phyloP scores from a whole-genome alignment of 1,140 invertebrate species.

The Chionoecetes opilio region DNA sequence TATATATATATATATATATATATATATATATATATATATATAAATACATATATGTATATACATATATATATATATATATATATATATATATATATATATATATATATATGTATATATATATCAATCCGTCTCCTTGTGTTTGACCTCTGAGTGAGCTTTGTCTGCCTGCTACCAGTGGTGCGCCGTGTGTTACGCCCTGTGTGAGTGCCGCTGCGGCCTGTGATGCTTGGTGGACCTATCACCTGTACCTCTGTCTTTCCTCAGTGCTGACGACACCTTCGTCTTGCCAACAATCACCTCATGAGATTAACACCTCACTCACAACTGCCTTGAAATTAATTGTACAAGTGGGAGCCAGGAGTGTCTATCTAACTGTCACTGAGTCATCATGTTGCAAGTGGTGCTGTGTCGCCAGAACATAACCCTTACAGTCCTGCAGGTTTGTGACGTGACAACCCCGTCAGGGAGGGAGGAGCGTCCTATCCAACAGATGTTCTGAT shows the following conservation, averaged over 20 bases:
- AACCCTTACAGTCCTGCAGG: neutral
- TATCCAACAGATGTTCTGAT: neutral
- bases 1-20: slow-evolving; percentile 41
- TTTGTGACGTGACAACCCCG: neutral
- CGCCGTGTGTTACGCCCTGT: neutral
- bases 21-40: slow-evolving; percentile 38
- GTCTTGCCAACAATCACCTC: slow-evolving; percentile 47
- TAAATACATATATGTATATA: slow-evolving; percentile 16
- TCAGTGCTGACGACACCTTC: slow-evolving; percentile 43
- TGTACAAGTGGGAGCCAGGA: slow-evolving; percentile 64
- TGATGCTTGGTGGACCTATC: slow-evolving; percentile 14
- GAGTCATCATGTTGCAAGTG: neutral
- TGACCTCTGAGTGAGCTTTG: slow-evolving; percentile 44
- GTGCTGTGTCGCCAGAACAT: neutral
- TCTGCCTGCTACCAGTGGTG: slow-evolving; percentile 36
- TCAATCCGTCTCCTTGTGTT: neutral
- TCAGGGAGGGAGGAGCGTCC: neutral
- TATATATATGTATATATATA: slow-evolving; percentile 31
- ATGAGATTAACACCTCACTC: slow-evolving; percentile 43
- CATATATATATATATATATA: slow-evolving; percentile 22
- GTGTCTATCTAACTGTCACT: slow-evolving; percentile 4
- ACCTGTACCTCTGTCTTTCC: slow-evolving; percentile 45
- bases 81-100: slow-evolving; percentile 32
- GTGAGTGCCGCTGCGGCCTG: slow-evolving; percentile 1
- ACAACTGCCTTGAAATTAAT: slow-evolving; percentile 38